A percentile compares a stretch with the other conserved stretches of the same genome.
These are phyloP conservation scores for Chouioia cunea DNA, from an alignment of 2,888 invertebrate genomes.

Conservation along the genomic window DNA sequence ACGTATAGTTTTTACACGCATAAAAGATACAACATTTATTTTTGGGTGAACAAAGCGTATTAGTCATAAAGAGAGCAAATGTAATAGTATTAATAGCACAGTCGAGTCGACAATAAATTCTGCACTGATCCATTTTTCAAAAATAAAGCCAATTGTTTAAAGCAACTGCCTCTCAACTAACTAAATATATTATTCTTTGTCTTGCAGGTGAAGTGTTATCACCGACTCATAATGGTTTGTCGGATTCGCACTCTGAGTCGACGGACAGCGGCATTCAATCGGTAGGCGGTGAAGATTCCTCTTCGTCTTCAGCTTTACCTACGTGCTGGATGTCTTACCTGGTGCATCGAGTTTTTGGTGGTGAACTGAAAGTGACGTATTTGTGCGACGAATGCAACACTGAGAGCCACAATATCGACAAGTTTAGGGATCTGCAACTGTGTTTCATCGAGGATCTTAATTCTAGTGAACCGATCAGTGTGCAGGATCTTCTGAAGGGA, in stretches of 20 bases:
- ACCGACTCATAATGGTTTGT: conserved; percentile 59
- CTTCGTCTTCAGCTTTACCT: conserved; percentile 50
- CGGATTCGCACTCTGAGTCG: conserved; percentile 66
- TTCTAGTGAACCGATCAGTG: conserved; percentile 71
- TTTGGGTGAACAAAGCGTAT: no score
- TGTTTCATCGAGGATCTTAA: conserved; percentile 76
- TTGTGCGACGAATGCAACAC: conserved; percentile 81
- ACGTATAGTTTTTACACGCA: not conserved
- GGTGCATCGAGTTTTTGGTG: conserved; percentile 82
- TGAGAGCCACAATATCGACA: conserved; percentile 81
- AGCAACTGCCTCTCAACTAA: not conserved
- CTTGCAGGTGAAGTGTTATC: conserved; percentile 59
- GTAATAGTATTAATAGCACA: no score
- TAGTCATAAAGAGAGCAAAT: no score
- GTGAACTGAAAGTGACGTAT: conserved; percentile 80
- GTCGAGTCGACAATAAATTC: conserved; percentile 15
- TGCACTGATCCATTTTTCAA: conserved; percentile 44
- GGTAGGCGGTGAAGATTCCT: conserved; percentile 62
- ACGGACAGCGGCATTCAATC: conserved; percentile 68
- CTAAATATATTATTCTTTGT: not conserved
- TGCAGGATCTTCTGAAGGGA: conserved; percentile 80
- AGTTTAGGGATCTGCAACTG: conserved; percentile 84
- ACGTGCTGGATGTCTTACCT: conserved; percentile 63
- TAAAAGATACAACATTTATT: no score
- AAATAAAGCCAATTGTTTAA: conserved; percentile 31